These are phyloP conservation scores for Holothuria scabra DNA, from an alignment of 53 echinoderm and acorn worm genomes.

Conservation along the genomic window DNA sequence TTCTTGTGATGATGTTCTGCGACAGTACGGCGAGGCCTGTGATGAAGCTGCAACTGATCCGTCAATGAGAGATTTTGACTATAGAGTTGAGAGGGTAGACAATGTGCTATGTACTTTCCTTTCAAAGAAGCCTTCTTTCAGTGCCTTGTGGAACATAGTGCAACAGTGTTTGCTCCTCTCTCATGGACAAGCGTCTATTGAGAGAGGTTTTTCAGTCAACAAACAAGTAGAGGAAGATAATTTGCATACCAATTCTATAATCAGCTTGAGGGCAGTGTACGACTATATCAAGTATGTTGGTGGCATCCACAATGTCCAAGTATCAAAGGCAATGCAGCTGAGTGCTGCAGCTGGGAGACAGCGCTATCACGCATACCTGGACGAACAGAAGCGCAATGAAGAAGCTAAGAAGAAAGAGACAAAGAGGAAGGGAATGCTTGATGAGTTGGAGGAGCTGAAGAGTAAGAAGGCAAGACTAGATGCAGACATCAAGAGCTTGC, in stretches of 20 bases:
- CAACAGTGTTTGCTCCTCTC: slow-evolving; percentile 46
- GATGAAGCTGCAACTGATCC: slow-evolving; percentile 51
- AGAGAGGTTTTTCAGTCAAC: slow-evolving; percentile 55
- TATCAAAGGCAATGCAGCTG: slow-evolving; percentile 46
- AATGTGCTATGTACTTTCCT: no score
- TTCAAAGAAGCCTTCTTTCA: no score
- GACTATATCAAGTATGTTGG: slow-evolving; percentile 68
- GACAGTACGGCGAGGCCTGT: slow-evolving; percentile 58
- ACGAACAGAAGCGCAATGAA: slow-evolving; percentile 48
- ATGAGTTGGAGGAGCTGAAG: slow-evolving; percentile 54
- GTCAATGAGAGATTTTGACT: slow-evolving; percentile 58
- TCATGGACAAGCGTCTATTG: slow-evolving; percentile 63
- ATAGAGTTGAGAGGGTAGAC: neutral
- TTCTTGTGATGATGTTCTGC: slow-evolving; percentile 54
- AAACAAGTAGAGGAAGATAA: slow-evolving; percentile 63
- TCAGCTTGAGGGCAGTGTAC: slow-evolving; percentile 55
- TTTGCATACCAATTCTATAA: slow-evolving; percentile 43
- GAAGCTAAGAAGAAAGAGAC: slow-evolving; percentile 37
- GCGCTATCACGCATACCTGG: slow-evolving; percentile 45
- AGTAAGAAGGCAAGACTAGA: slow-evolving; percentile 61
- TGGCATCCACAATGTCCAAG: slow-evolving; percentile 45
- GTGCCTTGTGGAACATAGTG: slow-evolving; percentile 49
- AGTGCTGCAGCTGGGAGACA: slow-evolving; percentile 54
- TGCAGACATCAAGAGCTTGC: slow-evolving; percentile 51
- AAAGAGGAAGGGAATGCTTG: slow-evolving; percentile 56